Conservation (phyloP, 2,797 vertebrate genomes). For the Danionella dracula region DNA sequence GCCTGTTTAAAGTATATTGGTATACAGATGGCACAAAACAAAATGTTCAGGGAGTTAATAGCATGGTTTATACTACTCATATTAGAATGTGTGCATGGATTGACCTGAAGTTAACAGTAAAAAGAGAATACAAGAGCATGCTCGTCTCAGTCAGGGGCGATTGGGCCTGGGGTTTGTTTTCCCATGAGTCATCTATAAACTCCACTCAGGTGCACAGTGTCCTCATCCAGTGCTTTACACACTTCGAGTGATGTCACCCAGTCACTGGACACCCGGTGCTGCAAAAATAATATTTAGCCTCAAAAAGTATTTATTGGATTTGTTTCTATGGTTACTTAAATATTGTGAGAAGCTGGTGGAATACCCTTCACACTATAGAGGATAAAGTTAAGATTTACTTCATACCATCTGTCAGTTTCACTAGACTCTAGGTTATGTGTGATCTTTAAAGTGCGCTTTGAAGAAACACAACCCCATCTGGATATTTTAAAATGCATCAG, state of each 20-base stretch:
- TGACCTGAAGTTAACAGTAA: too few species aligned
- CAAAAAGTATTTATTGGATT: conserved; percentile 40
- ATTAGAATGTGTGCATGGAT: too few species aligned
- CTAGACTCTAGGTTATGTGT: neutral
- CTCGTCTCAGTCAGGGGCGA: conserved; percentile 54
- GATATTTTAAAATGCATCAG: conserved; percentile 2
- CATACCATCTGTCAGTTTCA: neutral
- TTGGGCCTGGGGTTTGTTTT: conserved; percentile 59
- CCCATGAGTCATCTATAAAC: conserved; percentile 64
- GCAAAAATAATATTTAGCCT: conserved; percentile 41
- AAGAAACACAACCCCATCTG: neutral
- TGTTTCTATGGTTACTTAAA: conserved; percentile 62
- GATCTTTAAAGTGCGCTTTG: neutral
- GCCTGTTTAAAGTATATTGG: too few species aligned
- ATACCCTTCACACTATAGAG: conserved; percentile 13
- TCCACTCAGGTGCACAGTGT: conserved; percentile 55
- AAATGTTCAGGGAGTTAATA: too few species aligned
- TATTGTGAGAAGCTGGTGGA: conserved; percentile 36
- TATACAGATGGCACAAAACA: too few species aligned
- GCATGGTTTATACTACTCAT: too few species aligned
- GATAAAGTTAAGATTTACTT: conserved; percentile 3
- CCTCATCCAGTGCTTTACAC: conserved; percentile 40
- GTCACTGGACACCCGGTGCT: conserved; percentile 26
- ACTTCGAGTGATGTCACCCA: conserved; percentile 44
- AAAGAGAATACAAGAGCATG: conserved; percentile 20